A percentile compares a stretch with the other conserved stretches of the same genome.
Evolutionary conservation across 1,140 invertebrate genomes (phyloP).

Genomic region (Linepithema humile): DNA sequence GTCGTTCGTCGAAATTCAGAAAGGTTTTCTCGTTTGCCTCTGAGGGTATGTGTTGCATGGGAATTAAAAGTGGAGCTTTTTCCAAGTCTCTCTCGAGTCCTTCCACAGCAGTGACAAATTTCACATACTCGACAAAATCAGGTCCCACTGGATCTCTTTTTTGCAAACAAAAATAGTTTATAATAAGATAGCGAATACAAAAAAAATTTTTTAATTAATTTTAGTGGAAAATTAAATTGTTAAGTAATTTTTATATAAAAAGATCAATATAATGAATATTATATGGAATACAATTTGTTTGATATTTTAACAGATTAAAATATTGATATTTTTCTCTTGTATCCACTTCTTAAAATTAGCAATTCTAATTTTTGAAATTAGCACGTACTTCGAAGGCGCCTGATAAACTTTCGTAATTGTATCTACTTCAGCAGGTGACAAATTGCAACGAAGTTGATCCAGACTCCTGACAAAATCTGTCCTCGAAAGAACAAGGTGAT

Average conservation of each 20-base stretch:
- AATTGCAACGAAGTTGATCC: slow-evolving; percentile 86
- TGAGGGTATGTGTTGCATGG: slow-evolving; percentile 87
- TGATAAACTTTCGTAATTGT: slow-evolving; percentile 86
- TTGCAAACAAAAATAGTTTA: slow-evolving; percentile 58
- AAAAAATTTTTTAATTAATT: neutral
- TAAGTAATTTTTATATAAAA: neutral
- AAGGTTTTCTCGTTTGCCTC: slow-evolving; percentile 86
- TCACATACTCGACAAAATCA: slow-evolving; percentile 86
- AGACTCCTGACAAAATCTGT: slow-evolving; percentile 88
- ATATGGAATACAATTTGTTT: neutral
- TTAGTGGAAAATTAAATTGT: neutral
- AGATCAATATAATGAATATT: neutral
- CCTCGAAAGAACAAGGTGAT: slow-evolving; percentile 86
- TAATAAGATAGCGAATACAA: neutral
- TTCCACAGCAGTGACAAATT: slow-evolving; percentile 87
- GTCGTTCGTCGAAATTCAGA: slow-evolving; percentile 89
- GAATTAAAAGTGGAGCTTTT: slow-evolving; percentile 86
- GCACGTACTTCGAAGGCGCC: slow-evolving; percentile 75
- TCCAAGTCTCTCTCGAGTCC: slow-evolving; percentile 87
- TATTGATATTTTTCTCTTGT: neutral
- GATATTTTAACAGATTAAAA: neutral
- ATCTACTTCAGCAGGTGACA: slow-evolving; percentile 86
- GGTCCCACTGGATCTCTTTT: too few species aligned
- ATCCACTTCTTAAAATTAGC: neutral
- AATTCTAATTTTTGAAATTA: neutral